Base-by-base conservation (phyloP, 2,797 vertebrate genomes). In the Lacerta bilineata region DNA sequence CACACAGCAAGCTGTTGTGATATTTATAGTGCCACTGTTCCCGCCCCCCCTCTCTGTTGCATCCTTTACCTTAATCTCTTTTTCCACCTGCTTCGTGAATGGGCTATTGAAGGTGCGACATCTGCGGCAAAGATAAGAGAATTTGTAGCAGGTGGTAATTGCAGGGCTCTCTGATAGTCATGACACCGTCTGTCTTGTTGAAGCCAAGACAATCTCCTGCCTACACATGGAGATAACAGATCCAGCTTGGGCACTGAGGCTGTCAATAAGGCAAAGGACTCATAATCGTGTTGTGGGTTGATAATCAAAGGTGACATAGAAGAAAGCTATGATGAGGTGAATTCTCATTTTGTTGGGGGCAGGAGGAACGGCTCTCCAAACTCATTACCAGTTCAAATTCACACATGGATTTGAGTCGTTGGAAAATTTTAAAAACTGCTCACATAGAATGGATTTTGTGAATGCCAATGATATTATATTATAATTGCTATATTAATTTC, bases 21-120 rank as follows among this genome's bases (percentile, higher is more conserved):
- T 29, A 80, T 86, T 74, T 91, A 75, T 41, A 50, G 50, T 69
- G 79, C 23, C 74, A 75, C 41, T 36, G 39, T 0, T 0, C 50
- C 50, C n/a, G n/a, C n/a, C 50, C 50, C 64, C 89, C 95, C 92
- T 88, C 86, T 69, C n/a, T 87, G 90, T 91, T 78, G 27, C 61
- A 66, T 74, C 29, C 87, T 80, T 27, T 23, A 74, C 6, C 46
- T 78, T 84, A 78, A 84, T 87, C 29, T 50, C 59, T 89, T 92
- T 85, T 83, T 87, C 61, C 69, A 85, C 2, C 33, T 91, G 6
- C 80, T 92, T 90, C 86, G 25, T 84, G 80, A 91, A 87, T 64
- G 78, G 46, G 81, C 18, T 85, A 80, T 87, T 89, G 94, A 82
- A 18, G 88, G 59, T 91, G 20, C n/a, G 87, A 77, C 7, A 82